Base-by-base conservation (phyloP, 2,797 vertebrate genomes). In the Enteromius viviparus region DNA sequence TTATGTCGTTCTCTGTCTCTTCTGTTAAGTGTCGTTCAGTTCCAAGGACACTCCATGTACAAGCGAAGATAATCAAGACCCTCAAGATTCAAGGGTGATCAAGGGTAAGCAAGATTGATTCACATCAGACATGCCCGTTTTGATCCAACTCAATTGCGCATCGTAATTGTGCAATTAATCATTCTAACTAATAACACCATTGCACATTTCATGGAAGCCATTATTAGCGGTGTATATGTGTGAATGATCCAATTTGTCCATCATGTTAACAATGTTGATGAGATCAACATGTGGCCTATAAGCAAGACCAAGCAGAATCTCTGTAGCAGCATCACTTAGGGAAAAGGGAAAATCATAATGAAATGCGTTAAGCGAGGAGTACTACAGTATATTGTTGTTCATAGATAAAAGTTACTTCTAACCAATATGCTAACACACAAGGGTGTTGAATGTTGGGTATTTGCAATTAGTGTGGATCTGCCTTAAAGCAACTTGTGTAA, bases 21-120 rank as follows among this genome's bases (percentile, higher is more conserved):
- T 29, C 55, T 69, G 1, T 12, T 55, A 40, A 23, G 21, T 47
- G 40, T 80, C 64, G 55, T 79, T 82, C 47, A 71, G 6, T 60
- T 81, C 32, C 34, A 71, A 76, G 62, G 64, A 58, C 72, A 49
- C 51, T 68, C 53, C 1, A 40, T 3, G 23, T 45, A 17, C 74
- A 42, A 53, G 42, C 15, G 15, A 58, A 74, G 78, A 76, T 60
- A 76, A 62, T 37, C n/a, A n/a, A 76, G 51, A 64, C 55, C 42
- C 37, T 66, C 2, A 12, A 10, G 34, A 72, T 60, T 55, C 32
- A 85, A 71, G 23, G 19, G 32, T 74, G 64, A 79, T 53, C 37
- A 47, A 70, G 51, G 34, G 75, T 68, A 83, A 83, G 21, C 51
- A 42, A 19, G 34, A 80, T 58, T 69, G 45, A 45, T 26, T 64